Base-by-base conservation (phyloP, 1,140 invertebrate genomes). In the Cotesia chilonis region DNA sequence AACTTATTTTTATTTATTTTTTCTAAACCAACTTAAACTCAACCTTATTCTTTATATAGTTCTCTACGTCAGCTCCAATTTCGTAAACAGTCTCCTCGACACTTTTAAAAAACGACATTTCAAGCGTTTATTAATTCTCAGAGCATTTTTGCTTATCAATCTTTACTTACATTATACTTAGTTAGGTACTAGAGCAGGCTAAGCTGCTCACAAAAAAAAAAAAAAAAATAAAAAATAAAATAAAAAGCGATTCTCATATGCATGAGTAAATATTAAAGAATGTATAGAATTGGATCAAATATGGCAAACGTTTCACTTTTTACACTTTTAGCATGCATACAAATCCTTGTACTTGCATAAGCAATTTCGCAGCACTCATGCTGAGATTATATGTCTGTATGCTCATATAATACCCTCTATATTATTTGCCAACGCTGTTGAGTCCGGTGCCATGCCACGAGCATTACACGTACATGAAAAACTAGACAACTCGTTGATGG, bases 321-420 rank as follows among this genome's bases (percentile, higher is more conserved):
- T 14, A 9, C 51, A 9, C 47, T 66, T 7, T 20, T 28, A 17
- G 14, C 14, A 6, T 52, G 17, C 64, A 37, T 52, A 12, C 12
- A 66, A 12, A 28, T 51, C 12, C 51, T 4, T 5, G 20, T 51
- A 66, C 64, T 51, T 66, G 64, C 41, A 66, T 66, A 52, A 66
- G 64, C 64, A n/a, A 51, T 66, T 66, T 66, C 17, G 2, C 41
- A 66, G 14, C 38, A 61, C 12, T 64, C 35, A 64, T 12, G 9
- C 61, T 41, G 10, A 12, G 41, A n/a, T 14, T 35, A 41, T 35
- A 41, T 4, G 12, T 28, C 9, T 64, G 12, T 64, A 55, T 9
- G n/a, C n/a, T 55, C 17, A 7, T 28, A 37, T 52, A 66, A 66
- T 66, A 35, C 20, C 41, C 10, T 17, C 59, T 61, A 61, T 61